phyloP scores from a whole-genome alignment of 92 coral and sea anemone species.

The Parazoanthus atlanticus region DNA sequence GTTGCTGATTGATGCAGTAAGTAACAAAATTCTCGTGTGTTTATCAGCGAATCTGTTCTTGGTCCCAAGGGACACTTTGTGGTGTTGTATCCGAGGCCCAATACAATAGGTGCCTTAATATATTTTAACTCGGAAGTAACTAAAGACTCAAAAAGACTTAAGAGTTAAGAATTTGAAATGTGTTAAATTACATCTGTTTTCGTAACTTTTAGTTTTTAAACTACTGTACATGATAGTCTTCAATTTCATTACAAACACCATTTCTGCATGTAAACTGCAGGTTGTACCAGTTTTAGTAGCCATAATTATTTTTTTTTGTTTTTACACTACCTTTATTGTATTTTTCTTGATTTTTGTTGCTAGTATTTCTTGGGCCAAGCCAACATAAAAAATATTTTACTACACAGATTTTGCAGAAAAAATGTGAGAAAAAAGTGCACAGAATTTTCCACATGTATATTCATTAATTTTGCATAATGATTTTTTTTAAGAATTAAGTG shows the following conservation, averaged over 20 bases:
- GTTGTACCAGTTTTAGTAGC: constrained; percentile 17
- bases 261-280: constrained; percentile 13
- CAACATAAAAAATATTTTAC: neutral
- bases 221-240: neutral
- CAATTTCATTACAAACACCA: neutral
- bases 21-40: constrained; percentile 17
- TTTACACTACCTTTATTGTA: neutral
- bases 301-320: neutral
- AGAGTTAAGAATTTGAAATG: neutral
- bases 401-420: neutral
- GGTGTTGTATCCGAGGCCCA: constrained; percentile 6
- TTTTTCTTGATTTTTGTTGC: neutral
- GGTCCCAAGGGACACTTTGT: neutral
- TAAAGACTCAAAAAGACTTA: neutral
- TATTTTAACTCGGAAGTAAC: neutral
- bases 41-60: constrained; percentile 7
- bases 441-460: no score
- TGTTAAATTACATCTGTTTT: no score
- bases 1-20: constrained; percentile 94
- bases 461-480: no score
- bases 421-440: no score
- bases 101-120: neutral
- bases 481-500: no score
- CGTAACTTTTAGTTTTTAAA: neutral
- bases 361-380: neutral